phyloP scores from a whole-genome alignment of 2,113 vertebrate species.

The Silurus glanis region DNA sequence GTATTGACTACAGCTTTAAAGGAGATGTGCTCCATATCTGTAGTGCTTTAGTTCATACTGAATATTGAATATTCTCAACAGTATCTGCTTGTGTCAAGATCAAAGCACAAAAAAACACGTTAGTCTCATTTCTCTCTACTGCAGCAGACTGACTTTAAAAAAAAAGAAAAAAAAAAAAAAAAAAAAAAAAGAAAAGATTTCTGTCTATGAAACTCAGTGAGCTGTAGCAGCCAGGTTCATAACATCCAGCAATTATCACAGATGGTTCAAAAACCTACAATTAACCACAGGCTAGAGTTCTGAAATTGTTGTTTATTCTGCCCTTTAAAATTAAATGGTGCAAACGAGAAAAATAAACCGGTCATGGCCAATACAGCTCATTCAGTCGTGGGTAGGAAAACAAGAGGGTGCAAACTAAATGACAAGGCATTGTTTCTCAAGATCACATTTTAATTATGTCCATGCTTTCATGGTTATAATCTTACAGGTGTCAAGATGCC shows the following conservation, averaged over 20 bases:
- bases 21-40: background rate
- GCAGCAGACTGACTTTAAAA: background rate
- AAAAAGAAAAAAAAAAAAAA: background rate
- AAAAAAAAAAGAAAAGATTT: background rate
- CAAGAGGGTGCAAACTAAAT: background rate
- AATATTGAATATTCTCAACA: slow-evolving; percentile 11
- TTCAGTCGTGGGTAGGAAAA: slow-evolving; percentile 18
- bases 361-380: slow-evolving; percentile 22
- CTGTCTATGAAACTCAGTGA: background rate
- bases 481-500: background rate
- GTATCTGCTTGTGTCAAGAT: slow-evolving; percentile 24
- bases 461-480: slow-evolving; percentile 23
- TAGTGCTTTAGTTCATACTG: background rate
- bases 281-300: background rate
- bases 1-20: background rate
- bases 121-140: slow-evolving; percentile 16
- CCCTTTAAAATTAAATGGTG: background rate
- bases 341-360: background rate
- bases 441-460: slow-evolving; percentile 25
- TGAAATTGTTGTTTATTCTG: slow-evolving; percentile 5
- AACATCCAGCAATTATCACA: slow-evolving; percentile 29
- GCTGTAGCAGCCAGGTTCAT: background rate
- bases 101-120: slow-evolving; percentile 27
- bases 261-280: slow-evolving; percentile 28
- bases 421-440: slow-evolving; percentile 17